phyloP scores from a whole-genome alignment of 2,888 invertebrate genomes.

The Athripsodes cinereus region DNA sequence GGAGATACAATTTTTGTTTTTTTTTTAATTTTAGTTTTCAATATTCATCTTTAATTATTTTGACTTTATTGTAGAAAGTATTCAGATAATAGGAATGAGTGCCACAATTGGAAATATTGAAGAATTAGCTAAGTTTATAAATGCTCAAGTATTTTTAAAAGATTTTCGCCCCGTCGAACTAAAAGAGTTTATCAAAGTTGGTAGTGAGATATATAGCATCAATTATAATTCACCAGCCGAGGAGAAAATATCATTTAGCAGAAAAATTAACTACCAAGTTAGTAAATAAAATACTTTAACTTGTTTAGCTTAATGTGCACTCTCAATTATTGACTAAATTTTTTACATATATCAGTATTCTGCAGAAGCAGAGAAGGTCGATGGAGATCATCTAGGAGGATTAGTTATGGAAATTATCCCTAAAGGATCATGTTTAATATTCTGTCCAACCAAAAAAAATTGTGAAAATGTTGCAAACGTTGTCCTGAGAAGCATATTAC shows the following conservation, averaged over 20 bases:
- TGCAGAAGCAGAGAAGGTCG: constrained; percentile 50
- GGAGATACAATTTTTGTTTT: background rate
- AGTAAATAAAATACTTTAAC: no score
- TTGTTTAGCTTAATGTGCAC: no score
- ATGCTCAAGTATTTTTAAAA: constrained; percentile 73
- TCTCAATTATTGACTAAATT: no score
- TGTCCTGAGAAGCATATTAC: constrained; percentile 62
- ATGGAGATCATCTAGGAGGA: constrained; percentile 77
- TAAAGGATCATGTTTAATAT: constrained; percentile 74
- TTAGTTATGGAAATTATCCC: constrained; percentile 79
- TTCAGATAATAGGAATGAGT: constrained; percentile 94
- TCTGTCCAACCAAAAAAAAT: constrained; percentile 89
- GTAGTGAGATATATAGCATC: constrained; percentile 50
- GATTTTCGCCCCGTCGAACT: constrained; percentile 88
- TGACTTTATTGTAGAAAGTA: constrained; percentile 47
- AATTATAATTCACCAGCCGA: constrained; percentile 42
- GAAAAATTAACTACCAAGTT: constrained; percentile 49
- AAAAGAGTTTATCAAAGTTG: constrained; percentile 76
- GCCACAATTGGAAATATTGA: constrained; percentile 91
- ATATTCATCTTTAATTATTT: no score
- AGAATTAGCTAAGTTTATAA: constrained; percentile 74
- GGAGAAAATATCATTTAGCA: constrained; percentile 47
- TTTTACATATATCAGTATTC: constrained; percentile 49
- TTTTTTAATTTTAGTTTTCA: background rate
- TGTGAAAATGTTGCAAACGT: constrained; percentile 80